These are phyloP conservation scores for Toxotes chatareus DNA, from an alignment of 2,113 vertebrate genomes.

Conservation along the genomic window DNA sequence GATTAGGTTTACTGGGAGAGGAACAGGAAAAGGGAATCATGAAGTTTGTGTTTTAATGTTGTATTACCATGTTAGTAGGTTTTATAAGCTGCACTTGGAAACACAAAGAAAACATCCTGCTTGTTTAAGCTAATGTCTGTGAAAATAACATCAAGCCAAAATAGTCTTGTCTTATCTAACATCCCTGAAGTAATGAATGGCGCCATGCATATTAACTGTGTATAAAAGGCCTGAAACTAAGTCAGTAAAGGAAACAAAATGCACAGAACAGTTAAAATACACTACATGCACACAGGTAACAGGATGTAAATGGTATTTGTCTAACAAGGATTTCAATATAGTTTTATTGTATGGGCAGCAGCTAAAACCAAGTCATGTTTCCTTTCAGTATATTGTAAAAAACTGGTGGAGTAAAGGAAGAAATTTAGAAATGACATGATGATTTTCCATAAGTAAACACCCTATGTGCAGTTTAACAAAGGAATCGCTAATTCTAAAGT, in stretches of 20 bases:
- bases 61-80: not conserved
- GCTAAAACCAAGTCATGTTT: not conserved
- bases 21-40: not conserved
- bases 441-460: too few relatives aligned
- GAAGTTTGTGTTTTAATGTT: not conserved
- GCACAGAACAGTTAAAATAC: not conserved
- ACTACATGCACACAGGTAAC: not conserved
- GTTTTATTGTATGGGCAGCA: not conserved
- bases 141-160: constrained; percentile 3
- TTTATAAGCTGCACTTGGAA: constrained; percentile 9
- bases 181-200: not conserved
- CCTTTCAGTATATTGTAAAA: not conserved
- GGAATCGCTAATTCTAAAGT: too few relatives aligned
- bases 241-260: not conserved
- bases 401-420: too few relatives aligned
- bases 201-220: not conserved
- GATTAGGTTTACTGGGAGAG: not conserved
- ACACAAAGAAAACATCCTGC: constrained; percentile 1
- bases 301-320: not conserved
- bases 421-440: too few relatives aligned
- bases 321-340: too few relatives aligned
- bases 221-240: not conserved
- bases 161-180: not conserved
- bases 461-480: too few relatives aligned
- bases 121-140: constrained; percentile 1